Conservation (phyloP, 2,113 vertebrate genomes). For the Gallinago undulata region DNA sequence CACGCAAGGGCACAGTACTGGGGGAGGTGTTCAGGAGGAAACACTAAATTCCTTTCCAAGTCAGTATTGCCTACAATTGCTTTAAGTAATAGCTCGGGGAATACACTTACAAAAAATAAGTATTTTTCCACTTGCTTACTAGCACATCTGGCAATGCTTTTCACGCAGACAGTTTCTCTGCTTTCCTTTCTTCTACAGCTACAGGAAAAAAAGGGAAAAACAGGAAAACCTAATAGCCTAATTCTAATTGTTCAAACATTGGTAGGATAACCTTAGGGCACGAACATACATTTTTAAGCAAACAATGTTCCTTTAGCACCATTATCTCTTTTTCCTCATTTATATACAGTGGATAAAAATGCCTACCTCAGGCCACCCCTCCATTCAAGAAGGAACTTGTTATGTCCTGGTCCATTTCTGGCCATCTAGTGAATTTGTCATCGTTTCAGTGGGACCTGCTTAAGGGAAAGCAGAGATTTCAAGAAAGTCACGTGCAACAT, state of each 20-base stretch:
- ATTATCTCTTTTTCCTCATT: background rate
- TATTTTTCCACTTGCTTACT: slow-evolving; percentile 49
- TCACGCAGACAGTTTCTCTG: background rate
- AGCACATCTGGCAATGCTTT: slow-evolving; percentile 23
- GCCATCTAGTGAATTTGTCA: background rate
- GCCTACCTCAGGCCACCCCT: background rate
- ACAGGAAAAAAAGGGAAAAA: background rate
- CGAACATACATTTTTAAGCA: background rate
- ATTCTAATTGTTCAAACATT: background rate
- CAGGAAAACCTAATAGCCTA: slow-evolving; percentile 10
- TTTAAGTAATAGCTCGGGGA: background rate
- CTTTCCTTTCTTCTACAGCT: slow-evolving; percentile 30
- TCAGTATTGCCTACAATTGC: background rate
- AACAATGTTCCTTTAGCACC: background rate
- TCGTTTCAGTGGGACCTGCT: background rate
- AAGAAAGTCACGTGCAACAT: background rate
- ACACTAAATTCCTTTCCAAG: background rate
- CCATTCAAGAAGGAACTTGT: background rate
- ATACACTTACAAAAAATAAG: background rate
- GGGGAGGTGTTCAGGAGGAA: background rate
- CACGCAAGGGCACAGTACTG: background rate
- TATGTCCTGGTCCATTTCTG: background rate
- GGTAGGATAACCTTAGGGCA: slow-evolving; percentile 18
- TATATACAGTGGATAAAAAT: background rate
- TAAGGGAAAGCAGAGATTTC: background rate